Base-by-base conservation (phyloP, 2,113 vertebrate genomes). In the Sander vitreus region DNA sequence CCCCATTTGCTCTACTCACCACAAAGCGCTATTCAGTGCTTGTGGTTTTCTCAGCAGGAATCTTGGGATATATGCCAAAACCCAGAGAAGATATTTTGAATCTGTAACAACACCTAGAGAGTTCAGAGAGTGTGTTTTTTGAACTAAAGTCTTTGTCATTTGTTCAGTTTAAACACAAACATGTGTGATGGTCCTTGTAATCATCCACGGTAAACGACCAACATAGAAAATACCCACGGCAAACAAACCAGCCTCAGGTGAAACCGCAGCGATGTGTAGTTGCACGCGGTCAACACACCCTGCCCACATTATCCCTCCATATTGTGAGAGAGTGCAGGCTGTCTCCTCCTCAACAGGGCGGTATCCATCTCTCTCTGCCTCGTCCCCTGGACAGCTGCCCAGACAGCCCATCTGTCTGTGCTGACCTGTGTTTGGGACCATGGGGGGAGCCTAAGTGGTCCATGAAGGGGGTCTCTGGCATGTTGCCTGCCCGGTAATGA, bases 381-480 rank as follows among this genome's bases (percentile, higher is more conserved):
- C 2, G n/a, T 88, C 83, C 68, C 62, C 33, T 77, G 85, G 89
- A 89, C 85, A 87, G 88, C 70, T 84, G 84, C 90, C 86, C 91
- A 88, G 75, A 91, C 85, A 72, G 70, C 88, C 90, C 88, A 93
- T 94, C 94, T 93, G 93, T 91, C 92, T 88, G 70, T 80, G 36
- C 81, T 92, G 93, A 94, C 93, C 91, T 91, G 92, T 91, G 93
- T 88, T 87, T 85, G 83, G 89, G 83, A 87, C 83, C 89, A 76
- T 55, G 62, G 81, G 90, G 89, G 90, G 80, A 82, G 63, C 47
- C 90, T 91, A 91, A 93, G 90, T 91, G 90, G 83, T 83, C 70
- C 80, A 64, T 73, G 58, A 88, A 86, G 65, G 88, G 87, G 92
- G 86, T 89, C 86, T 92, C 76, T 90, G 81, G n/a, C 1, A 94